These are phyloP conservation scores for Neopelma chrysocephalum DNA, from an alignment of 2,797 vertebrate species.

Conservation along the genomic window DNA sequence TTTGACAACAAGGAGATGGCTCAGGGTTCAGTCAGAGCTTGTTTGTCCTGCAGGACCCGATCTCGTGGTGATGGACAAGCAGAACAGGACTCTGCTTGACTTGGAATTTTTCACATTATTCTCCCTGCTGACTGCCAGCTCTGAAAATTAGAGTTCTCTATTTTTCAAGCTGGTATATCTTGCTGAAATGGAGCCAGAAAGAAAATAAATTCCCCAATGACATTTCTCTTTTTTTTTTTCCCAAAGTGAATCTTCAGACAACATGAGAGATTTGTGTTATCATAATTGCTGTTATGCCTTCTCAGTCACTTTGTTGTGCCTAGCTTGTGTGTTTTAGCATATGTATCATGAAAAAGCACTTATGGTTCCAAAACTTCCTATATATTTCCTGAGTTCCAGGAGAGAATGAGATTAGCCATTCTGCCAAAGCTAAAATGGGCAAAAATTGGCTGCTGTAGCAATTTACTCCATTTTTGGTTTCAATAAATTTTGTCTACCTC, in stretches of 20 bases:
- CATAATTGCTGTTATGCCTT: not conserved
- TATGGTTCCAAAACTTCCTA: not conserved
- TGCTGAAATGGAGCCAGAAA: not conserved
- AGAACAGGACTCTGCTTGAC: not conserved
- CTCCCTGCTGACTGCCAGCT: not conserved
- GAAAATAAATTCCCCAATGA: not conserved
- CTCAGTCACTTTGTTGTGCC: constrained; percentile 29
- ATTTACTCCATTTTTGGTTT: constrained; percentile 53
- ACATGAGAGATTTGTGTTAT: not conserved
- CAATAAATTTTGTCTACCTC: constrained; percentile 61
- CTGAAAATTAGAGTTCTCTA: not conserved
- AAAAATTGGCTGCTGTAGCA: constrained; percentile 62
- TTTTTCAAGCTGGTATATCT: not conserved
- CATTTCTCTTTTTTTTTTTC: not conserved
- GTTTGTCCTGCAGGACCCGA: not conserved
- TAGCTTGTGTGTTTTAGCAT: constrained; percentile 1
- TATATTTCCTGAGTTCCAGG: not conserved
- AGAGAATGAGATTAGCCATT: constrained; percentile 38
- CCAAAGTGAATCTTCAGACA: not conserved
- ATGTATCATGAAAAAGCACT: not conserved
- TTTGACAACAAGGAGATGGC: not conserved
- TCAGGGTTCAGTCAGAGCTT: not conserved
- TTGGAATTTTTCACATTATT: not conserved
- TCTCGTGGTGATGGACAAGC: not conserved
- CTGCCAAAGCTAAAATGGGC: constrained; percentile 48